phyloP scores from a whole-genome alignment of 2,888 invertebrate genomes.

The Pristionchus maxplancki region DNA sequence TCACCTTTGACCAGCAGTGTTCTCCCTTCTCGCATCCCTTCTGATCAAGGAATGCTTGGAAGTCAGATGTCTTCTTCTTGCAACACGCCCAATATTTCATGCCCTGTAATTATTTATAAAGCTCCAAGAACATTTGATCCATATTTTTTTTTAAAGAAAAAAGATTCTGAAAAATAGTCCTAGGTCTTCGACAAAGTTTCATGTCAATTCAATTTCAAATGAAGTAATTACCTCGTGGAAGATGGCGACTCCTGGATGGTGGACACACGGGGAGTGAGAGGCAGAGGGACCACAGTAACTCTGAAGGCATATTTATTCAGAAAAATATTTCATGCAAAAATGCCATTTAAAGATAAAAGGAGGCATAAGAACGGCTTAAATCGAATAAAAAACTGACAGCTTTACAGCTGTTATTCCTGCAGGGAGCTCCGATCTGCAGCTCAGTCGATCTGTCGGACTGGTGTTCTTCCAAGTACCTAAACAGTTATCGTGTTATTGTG shows the following conservation, averaged over 20 bases:
- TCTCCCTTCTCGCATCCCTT: slow-evolving; percentile 89
- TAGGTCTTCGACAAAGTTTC: too few relatives aligned
- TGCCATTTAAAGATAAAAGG: background rate
- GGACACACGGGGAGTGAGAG: slow-evolving; percentile 55
- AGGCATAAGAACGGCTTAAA: background rate
- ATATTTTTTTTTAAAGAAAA: too few relatives aligned
- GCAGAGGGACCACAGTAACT: slow-evolving; percentile 59
- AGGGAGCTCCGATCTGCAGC: slow-evolving; percentile 68
- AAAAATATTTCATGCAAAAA: too few relatives aligned
- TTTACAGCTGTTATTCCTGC: slow-evolving; percentile 70
- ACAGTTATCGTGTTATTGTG: background rate
- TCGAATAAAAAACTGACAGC: slow-evolving; percentile 57
- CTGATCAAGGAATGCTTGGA: slow-evolving; percentile 92
- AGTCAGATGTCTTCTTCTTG: slow-evolving; percentile 92
- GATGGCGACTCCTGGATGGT: slow-evolving; percentile 68
- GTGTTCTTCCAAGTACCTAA: slow-evolving; percentile 52
- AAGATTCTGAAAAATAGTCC: too few relatives aligned
- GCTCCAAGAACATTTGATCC: too few relatives aligned
- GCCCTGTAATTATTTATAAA: too few relatives aligned
- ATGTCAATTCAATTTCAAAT: too few relatives aligned
- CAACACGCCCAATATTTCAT: slow-evolving; percentile 84
- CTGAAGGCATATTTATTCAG: too few relatives aligned
- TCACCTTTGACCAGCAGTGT: slow-evolving; percentile 88
- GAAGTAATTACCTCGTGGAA: slow-evolving; percentile 56
- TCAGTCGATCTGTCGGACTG: slow-evolving; percentile 3